Conservation (phyloP, 2,113 vertebrate genomes). For the Chaetodon auriga region DNA sequence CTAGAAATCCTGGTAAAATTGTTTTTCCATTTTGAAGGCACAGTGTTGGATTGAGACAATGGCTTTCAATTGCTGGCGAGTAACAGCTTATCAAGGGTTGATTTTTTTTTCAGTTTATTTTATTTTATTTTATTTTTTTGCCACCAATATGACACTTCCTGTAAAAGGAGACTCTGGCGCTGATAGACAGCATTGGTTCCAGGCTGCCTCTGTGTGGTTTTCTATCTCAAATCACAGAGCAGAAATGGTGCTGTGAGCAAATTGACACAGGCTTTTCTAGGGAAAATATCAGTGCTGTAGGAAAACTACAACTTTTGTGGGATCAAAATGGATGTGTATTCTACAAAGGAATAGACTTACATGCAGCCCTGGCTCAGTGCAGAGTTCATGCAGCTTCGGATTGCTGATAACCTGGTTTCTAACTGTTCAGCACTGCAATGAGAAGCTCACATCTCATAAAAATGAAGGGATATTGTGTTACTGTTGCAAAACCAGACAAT, state of each 20-base stretch:
- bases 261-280: constrained; percentile 34
- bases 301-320: constrained; percentile 35
- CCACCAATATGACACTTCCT: constrained; percentile 40
- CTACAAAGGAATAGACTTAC: constrained; percentile 24
- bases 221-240: constrained; percentile 50
- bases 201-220: constrained; percentile 27
- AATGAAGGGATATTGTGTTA: constrained; percentile 1
- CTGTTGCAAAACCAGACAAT: constrained; percentile 1
- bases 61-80: not conserved
- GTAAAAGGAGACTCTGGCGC: constrained; percentile 12
- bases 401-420: constrained; percentile 19
- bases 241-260: constrained; percentile 47
- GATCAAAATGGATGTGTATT: constrained; percentile 33
- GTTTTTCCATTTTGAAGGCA: not conserved
- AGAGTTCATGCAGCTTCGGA: constrained; percentile 7
- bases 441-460: constrained; percentile 3
- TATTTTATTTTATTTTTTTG: no score
- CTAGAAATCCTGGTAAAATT: not conserved
- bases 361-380: not conserved
- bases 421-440: not conserved
- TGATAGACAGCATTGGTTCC: constrained; percentile 51
- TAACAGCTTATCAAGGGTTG: constrained; percentile 11
- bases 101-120: no score
- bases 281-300: constrained; percentile 30
- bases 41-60: not conserved